Evolutionary conservation across 2,888 invertebrate genomes (phyloP), one percentile per base, ranked within the genome.

Genomic region (Agrotis puta): DNA sequence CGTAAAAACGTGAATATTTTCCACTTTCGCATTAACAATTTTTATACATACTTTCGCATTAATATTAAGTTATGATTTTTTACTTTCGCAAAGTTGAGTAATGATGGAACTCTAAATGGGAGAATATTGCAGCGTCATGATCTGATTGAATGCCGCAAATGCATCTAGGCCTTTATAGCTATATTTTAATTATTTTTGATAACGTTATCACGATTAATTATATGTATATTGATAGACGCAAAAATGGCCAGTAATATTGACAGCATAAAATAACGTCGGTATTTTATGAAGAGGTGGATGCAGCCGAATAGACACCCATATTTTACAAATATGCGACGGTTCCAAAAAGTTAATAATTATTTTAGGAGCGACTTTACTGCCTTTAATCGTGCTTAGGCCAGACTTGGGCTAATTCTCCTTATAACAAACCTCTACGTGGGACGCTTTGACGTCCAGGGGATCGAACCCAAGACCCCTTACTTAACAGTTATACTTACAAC

Each of bases 101-200:
- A 33, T 33, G 7, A 33, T 33, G 33, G 33, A 39, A 39, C 9
- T 11, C 11, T 5, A 39, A 39, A 2, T 39, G 11, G 20, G 16
- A 9, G 3, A n/a, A n/a, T 51, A 24, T 22, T 43, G 18, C 20
- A 24, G 18, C 14, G 20, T 67, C 18, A 27, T 13, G n/a, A 43
- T 67, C 24, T 27, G 20, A 33, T 70, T 70, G 45, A 51, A 39
- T 33, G 5, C 33, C 33, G 16, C 33, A 20, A 18, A 2, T 22
- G 33, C 33, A 43, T 18, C 5, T 66, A 20, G 18, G 2, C 54
- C 11, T 27, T 7, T 54, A 56, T 33, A 56, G 33, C 56, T 27
- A 33, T 56, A 56, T 33, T 56, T 33, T 20, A 18, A 39, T 56
- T 56, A 33, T 33, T 68, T 69, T 18, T 53, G 51, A 70, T 69